Conservation (phyloP, 2,888 invertebrate genomes). For the Xestia ashworthii region DNA sequence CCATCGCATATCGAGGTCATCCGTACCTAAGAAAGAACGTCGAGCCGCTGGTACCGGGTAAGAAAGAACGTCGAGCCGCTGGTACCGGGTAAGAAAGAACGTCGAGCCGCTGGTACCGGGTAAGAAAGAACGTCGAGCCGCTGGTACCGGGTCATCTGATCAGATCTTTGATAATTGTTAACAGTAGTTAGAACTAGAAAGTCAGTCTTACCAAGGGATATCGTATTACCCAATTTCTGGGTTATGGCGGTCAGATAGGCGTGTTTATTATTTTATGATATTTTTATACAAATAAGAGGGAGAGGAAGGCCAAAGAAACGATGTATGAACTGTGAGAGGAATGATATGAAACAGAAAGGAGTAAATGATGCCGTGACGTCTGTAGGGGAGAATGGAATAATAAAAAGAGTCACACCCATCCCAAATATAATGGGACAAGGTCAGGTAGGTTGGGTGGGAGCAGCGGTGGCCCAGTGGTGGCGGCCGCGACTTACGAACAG, state of each 20-base stretch:
- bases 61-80: not conserved
- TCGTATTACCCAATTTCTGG: not conserved
- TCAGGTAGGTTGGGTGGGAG: no score
- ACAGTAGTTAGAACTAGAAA: not conserved
- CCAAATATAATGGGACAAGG: no score
- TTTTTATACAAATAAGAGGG: not conserved
- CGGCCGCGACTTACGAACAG: no score
- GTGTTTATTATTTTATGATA: not conserved
- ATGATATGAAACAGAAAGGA: no score
- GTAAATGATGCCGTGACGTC: no score
- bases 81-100: not conserved
- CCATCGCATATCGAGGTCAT: not conserved
- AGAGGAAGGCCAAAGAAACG: no score
- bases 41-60: not conserved
- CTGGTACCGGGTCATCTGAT: not conserved
- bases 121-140: not conserved
- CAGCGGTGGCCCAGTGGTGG: no score
- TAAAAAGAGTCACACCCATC: no score
- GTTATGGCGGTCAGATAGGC: no score
- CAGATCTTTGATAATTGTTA: not conserved
- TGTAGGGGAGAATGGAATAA: no score
- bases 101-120: not conserved
- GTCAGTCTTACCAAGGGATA: not conserved
- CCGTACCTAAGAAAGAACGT: not conserved
- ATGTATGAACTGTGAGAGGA: no score